phyloP scores from a whole-genome alignment of 2,113 vertebrate species.

The Lepus timidus region DNA sequence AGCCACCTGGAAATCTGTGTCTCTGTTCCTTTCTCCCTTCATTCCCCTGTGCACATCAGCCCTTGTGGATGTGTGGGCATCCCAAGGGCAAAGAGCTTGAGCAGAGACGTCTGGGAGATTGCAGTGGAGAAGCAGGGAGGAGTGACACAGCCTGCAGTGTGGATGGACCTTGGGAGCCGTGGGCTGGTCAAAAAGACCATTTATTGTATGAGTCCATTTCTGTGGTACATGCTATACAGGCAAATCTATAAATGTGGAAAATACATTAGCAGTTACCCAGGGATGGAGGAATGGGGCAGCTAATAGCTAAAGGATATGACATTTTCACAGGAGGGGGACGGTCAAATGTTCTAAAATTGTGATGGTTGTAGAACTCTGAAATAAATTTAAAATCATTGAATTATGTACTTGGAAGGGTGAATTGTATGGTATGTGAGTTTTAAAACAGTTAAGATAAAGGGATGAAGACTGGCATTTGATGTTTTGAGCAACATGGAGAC shows the following conservation, averaged over 20 bases:
- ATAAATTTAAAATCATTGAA: neutral
- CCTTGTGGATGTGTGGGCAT: fast-evolving
- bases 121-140: neutral
- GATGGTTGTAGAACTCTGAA: neutral
- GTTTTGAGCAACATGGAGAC: neutral
- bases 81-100: neutral
- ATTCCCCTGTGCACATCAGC: neutral
- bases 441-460: neutral
- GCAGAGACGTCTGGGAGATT: neutral
- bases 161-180: neutral
- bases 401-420: neutral
- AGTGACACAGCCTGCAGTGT: fast-evolving
- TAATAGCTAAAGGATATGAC: neutral
- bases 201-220: no score
- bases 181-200: neutral
- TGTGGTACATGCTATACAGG: neutral
- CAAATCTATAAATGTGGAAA: neutral
- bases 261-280: neutral
- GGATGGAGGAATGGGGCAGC: neutral
- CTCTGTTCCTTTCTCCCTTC: neutral
- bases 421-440: neutral
- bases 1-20: neutral
- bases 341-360: neutral
- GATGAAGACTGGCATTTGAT: neutral
- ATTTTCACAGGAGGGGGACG: neutral